Conservation (phyloP, 2,113 vertebrate species). For the Vireo altiloquus region DNA sequence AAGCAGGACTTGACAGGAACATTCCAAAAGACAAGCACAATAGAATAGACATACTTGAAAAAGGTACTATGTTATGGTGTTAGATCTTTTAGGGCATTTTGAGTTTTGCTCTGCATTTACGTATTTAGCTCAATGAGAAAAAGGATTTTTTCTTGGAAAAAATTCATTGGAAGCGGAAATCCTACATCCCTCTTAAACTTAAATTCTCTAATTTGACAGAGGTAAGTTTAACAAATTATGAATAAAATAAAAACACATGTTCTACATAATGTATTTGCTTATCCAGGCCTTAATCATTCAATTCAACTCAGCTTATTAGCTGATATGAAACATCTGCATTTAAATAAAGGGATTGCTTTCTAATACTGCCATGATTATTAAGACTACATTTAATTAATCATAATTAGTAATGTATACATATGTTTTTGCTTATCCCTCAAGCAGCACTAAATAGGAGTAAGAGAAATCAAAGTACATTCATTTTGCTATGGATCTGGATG, state of each 20-base stretch:
- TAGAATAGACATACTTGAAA: neutral
- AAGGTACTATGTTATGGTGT: neutral
- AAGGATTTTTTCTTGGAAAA: neutral
- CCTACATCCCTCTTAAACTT: neutral
- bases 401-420: neutral
- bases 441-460: neutral
- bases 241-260: neutral
- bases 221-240: neutral
- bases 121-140: neutral
- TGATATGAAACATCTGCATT: conserved; percentile 2
- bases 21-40: neutral
- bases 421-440: neutral
- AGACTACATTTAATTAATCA: conserved; percentile 28
- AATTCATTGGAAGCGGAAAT: neutral
- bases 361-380: neutral
- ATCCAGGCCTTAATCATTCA: neutral
- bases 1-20: neutral
- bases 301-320: neutral
- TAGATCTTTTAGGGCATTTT: neutral
- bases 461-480: neutral
- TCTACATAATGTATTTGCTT: neutral
- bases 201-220: neutral
- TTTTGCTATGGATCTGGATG: neutral
- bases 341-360: conserved; percentile 31
- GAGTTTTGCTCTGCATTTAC: neutral